These are phyloP conservation scores for Xestia ashworthii DNA, from an alignment of 2,888 invertebrate species.

Conservation along the genomic window DNA sequence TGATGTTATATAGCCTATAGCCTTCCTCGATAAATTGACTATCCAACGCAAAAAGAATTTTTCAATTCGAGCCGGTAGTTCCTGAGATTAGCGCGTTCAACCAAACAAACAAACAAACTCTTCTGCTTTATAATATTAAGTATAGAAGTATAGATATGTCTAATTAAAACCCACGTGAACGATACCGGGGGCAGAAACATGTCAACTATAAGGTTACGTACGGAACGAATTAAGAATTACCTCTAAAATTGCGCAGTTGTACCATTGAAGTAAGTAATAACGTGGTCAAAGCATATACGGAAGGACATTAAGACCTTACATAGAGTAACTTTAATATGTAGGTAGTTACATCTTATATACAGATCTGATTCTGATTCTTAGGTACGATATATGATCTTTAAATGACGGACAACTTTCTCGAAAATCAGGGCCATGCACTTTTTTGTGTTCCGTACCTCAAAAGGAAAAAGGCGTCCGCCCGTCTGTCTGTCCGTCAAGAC, in stretches of 20 bases:
- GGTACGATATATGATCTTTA: conserved; percentile 3
- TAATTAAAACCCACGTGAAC: neutral
- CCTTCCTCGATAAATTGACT: too few species aligned
- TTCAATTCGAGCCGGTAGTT: too few species aligned
- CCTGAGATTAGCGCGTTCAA: too few species aligned
- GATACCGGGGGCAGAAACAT: neutral
- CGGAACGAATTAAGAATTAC: neutral
- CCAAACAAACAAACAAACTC: too few species aligned
- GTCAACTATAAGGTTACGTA: neutral
- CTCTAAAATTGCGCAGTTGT: neutral
- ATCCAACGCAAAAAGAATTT: too few species aligned
- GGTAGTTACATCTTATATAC: neutral
- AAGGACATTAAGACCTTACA: conserved; percentile 41
- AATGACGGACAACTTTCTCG: conserved; percentile 9
- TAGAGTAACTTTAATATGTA: conserved; percentile 17
- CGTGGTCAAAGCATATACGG: conserved; percentile 18
- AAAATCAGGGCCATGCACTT: conserved; percentile 11
- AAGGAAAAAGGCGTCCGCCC: neutral
- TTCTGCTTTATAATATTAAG: too few species aligned
- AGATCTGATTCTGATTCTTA: neutral
- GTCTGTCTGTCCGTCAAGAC: too few species aligned
- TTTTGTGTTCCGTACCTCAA: neutral
- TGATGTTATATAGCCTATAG: too few species aligned
- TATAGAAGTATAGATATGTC: too few species aligned
- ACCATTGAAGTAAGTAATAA: neutral